phyloP scores from a whole-genome alignment of 2,888 invertebrate genomes.

The Nycteola revayana region DNA sequence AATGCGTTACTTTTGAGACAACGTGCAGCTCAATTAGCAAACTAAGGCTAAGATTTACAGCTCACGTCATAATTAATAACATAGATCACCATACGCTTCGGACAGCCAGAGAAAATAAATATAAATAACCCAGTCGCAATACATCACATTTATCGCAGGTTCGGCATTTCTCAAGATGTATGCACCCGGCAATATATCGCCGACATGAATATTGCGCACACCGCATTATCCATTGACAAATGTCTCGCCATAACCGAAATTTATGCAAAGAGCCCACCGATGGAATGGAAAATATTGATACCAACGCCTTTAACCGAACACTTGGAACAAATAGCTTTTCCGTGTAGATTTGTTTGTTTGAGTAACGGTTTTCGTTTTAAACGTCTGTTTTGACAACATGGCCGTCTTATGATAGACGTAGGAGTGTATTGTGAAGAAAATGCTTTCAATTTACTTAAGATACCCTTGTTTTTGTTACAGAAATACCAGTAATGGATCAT shows the following conservation, averaged over 20 bases:
- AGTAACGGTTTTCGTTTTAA: conserved; percentile 14
- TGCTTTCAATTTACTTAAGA: conserved; percentile 20
- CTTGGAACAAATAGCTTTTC: conserved; percentile 28
- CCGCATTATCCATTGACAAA: conserved; percentile 49
- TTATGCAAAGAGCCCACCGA: conserved; percentile 42
- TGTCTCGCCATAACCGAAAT: conserved; percentile 47
- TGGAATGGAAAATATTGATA: conserved; percentile 41
- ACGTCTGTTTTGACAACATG: conserved; percentile 17
- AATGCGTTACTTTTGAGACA: too few species aligned
- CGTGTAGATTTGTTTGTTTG: conserved; percentile 18
- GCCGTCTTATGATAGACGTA: conserved; percentile 1
- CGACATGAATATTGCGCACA: conserved; percentile 36
- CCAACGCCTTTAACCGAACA: conserved; percentile 32
- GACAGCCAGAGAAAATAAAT: conserved; percentile 12
- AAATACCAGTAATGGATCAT: conserved; percentile 21
- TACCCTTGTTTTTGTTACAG: conserved; percentile 21
- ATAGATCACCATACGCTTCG: too few species aligned
- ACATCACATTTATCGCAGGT: conserved; percentile 33
- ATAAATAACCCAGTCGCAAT: conserved; percentile 20
- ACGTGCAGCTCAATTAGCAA: too few species aligned
- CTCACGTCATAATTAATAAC: too few species aligned
- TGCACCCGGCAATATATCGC: conserved; percentile 28
- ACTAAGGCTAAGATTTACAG: too few species aligned
- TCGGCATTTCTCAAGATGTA: conserved; percentile 30
- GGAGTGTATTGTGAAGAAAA: conserved; percentile 22